Conservation (phyloP, 2,797 vertebrate genomes). For the Falco concolor region DNA sequence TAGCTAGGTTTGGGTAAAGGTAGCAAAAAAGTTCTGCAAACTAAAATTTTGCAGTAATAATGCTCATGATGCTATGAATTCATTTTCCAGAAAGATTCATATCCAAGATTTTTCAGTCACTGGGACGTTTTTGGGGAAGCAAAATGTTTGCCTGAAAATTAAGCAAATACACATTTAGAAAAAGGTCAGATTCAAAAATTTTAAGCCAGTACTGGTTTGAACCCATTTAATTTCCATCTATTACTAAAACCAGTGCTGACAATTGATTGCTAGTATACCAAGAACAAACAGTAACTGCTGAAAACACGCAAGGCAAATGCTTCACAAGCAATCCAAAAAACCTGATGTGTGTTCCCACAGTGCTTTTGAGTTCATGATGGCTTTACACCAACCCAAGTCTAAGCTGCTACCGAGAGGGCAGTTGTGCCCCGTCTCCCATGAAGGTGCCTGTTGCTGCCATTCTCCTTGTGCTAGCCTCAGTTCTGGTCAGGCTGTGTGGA, state of each 20-base stretch:
- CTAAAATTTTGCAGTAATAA: background rate
- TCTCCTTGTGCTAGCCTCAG: background rate
- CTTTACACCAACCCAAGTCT: background rate
- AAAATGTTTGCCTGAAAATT: background rate
- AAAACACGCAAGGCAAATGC: background rate
- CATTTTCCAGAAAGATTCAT: background rate
- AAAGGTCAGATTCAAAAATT: background rate
- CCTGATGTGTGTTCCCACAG: background rate
- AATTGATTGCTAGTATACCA: background rate
- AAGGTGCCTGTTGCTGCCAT: background rate
- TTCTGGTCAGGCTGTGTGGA: background rate
- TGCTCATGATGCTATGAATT: background rate
- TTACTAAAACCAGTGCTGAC: background rate
- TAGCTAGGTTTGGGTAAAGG: background rate
- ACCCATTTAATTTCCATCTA: background rate
- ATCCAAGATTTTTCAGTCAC: background rate
- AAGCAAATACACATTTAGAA: background rate
- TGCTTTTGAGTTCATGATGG: background rate
- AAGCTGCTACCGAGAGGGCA: background rate
- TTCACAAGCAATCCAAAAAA: background rate
- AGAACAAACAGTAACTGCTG: background rate
- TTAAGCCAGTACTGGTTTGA: background rate
- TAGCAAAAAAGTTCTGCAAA: background rate
- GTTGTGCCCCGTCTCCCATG: background rate
- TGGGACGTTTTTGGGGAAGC: background rate